Evolutionary conservation across 2,797 vertebrate genomes (phyloP).

Genomic region (Coregonus suidteri): DNA sequence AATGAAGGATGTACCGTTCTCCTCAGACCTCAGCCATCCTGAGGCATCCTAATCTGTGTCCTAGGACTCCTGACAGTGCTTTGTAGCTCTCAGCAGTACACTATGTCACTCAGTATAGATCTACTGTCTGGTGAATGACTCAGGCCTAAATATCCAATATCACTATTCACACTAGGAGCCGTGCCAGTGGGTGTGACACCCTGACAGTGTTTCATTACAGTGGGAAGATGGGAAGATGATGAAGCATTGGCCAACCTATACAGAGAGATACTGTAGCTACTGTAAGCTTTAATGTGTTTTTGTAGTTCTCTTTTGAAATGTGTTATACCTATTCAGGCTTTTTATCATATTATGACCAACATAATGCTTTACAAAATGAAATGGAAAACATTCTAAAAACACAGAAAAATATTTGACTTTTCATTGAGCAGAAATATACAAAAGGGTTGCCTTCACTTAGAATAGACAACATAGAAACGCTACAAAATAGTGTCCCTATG

Average conservation of each 20-base stretch:
- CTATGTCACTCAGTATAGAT: not conserved
- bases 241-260: not conserved
- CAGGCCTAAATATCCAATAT: slow-evolving; percentile 26
- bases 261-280: not conserved
- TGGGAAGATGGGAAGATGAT: not conserved
- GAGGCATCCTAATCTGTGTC: slow-evolving; percentile 2
- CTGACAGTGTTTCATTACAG: slow-evolving; percentile 40
- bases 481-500: too few relatives aligned
- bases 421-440: too few relatives aligned
- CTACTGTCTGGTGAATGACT: slow-evolving; percentile 7
- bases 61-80: slow-evolving; percentile 8
- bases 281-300: not conserved
- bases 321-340: too few relatives aligned
- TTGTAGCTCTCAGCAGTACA: slow-evolving; percentile 25
- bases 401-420: too few relatives aligned
- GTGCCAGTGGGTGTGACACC: slow-evolving; percentile 44
- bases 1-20: not conserved
- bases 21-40: not conserved
- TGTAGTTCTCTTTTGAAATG: not conserved
- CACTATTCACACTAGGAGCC: slow-evolving; percentile 51
- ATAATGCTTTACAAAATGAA: too few relatives aligned
- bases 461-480: too few relatives aligned
- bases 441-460: too few relatives aligned
- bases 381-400: too few relatives aligned
- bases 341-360: too few relatives aligned